phyloP scores from a whole-genome alignment of 2,113 vertebrate genomes.

The Sclerurus mexicanus region DNA sequence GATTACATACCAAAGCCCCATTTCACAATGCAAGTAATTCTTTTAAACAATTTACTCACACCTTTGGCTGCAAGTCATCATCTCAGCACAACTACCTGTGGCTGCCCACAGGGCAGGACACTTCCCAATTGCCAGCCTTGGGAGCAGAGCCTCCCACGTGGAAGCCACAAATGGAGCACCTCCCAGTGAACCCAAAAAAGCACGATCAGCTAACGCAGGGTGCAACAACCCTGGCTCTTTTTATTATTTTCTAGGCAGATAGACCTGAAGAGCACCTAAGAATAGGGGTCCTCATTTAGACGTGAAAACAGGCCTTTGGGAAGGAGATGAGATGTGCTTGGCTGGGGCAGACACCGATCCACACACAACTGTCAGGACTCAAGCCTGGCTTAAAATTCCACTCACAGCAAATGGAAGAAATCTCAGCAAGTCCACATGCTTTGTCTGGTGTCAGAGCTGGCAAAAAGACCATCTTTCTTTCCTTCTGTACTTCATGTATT shows the following conservation, averaged over 20 bases:
- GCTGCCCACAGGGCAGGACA: not conserved
- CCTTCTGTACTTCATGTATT: not conserved
- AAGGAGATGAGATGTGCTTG: not conserved
- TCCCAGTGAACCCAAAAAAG: not conserved
- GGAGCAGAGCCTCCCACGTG: not conserved
- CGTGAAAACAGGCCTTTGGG: not conserved
- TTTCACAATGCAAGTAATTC: not conserved
- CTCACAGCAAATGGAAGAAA: constrained; percentile 4
- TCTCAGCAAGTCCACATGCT: not conserved
- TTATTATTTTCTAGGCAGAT: not conserved
- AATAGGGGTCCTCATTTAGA: not conserved
- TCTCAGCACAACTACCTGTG: not conserved
- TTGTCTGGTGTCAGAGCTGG: not conserved
- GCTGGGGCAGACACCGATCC: not conserved
- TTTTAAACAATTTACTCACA: not conserved
- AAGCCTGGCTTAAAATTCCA: not conserved
- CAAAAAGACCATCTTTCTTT: not conserved
- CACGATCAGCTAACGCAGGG: not conserved
- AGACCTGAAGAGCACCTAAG: not conserved
- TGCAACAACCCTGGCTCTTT: not conserved
- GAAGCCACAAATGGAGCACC: not conserved
- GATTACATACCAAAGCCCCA: not conserved
- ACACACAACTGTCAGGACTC: not conserved
- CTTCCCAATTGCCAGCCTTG: not conserved
- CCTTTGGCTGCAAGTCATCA: not conserved